These are phyloP conservation scores for Crenichthys baileyi DNA, from an alignment of 2,797 vertebrate species.

Conservation along the genomic window DNA sequence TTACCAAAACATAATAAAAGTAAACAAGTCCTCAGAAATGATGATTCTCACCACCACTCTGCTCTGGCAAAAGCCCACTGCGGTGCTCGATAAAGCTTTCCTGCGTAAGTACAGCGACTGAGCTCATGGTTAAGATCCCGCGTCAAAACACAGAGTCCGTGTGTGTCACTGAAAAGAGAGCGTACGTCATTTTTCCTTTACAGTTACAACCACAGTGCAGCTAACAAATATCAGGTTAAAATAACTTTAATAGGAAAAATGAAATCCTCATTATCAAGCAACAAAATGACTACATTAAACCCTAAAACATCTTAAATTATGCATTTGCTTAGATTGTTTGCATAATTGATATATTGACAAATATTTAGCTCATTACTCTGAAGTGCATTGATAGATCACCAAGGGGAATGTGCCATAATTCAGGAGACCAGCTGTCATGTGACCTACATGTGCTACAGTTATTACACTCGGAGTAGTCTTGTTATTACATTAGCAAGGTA, in stretches of 20 bases:
- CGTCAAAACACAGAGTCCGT: constrained; percentile 92
- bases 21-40: neutral
- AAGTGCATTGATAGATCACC: no score
- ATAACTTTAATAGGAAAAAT: neutral
- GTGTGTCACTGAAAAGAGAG: constrained; percentile 88
- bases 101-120: constrained; percentile 99
- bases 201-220: constrained; percentile 1
- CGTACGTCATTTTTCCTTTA: neutral
- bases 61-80: constrained; percentile 93
- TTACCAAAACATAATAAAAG: neutral
- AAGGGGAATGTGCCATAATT: neutral
- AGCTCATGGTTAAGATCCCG: constrained; percentile 98
- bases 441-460: neutral
- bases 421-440: neutral
- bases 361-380: no score
- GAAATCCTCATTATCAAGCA: no score
- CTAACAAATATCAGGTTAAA: neutral
- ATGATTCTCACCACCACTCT: constrained; percentile 75
- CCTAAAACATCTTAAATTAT: no score
- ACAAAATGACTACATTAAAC: no score
- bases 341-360: no score
- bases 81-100: constrained; percentile 99
- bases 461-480: neutral
- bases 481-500: neutral
- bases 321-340: no score